Evolutionary conservation across 2,113 vertebrate genomes (phyloP), one percentile per base, ranked within the genome.

Genomic region (Leucoraja erinaceus): DNA sequence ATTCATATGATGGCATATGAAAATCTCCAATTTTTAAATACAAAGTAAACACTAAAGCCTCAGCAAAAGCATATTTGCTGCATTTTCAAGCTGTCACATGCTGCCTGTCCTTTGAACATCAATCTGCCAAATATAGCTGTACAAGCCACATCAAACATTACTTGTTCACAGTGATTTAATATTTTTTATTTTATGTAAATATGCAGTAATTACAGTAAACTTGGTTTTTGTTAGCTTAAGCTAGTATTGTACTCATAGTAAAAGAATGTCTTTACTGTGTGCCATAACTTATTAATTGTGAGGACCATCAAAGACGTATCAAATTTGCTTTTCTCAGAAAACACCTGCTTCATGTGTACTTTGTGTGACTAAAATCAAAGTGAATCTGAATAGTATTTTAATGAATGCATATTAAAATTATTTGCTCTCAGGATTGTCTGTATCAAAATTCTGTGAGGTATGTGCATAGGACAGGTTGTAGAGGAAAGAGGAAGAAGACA

Each of bases 101-200:
- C 94, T 96, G 96, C 96, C 96, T 96, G 96, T 96, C 97, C 94
- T 96, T 96, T 96, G 96, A 97, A 96, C 95, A 96, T 91, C 96
- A 97, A 97, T 97, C 96, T 96, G 95, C 96, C 95, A 96, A 96
- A 95, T 95, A 95, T 95, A 97, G 97, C 97, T 96, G 96, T 96
- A 96, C 98, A 99, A 99, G 98, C 98, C 98, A 98, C 98, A 98
- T 99, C 98, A 99, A 99, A 99, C 99, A 99, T 98, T 99, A 98
- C 98, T 99, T 99, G 99, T 99, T 98, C 99, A 99, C 99, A 99
- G 98, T 98, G 98, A 99, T 99, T 98, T 98, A 97, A 97, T 97
- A 98, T 98, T 99, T 84, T 99, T 99, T 98, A 99, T 98, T 99
- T 98, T 99, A 98, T 99, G 98, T 99, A 99, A 99, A 99, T 99